Base-by-base conservation (phyloP, 1,140 invertebrate species). In the Battus philenor region DNA sequence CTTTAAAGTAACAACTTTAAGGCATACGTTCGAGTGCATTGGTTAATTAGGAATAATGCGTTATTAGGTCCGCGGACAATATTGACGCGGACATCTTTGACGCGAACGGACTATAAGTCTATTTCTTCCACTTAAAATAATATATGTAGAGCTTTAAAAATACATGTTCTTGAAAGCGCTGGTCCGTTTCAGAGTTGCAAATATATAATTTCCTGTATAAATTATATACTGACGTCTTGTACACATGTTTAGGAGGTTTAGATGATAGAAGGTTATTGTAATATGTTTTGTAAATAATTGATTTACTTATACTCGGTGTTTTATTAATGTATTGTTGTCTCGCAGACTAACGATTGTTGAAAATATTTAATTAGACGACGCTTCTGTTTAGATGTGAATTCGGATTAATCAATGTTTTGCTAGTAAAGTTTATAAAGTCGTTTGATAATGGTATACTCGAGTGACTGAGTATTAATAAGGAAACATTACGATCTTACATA, bases 271-370 rank as follows among this genome's bases (percentile, higher is more conserved):
- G 20, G 24, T 39, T 39, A 15, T 39, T 39, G 36, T 24, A 22
- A 39, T 5, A 39, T 39, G 12, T 39, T 39, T 39, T 39, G 36
- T 39, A 39, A 26, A 39, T 39, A 39, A 39, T 24, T 39, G 11
- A 24, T 39, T 39, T 24, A 39, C n/a, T n/a, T n/a, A 39, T 39
- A 24, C 34, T 39, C 6, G 20, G 20, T 39, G 18, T 39, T 39
- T 12, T 20, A 39, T 39, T n/a, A n/a, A n/a, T n/a, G n/a, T n/a
- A n/a, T n/a, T 39, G 34, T 39, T 39, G 34, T 38, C 12, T 8
- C 8, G 4, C 34, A 18, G 34, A 38, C n/a, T 26, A 26, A 24
- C 26, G 34, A 10, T 39, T 39, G 22, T 39, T 24, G 8, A 39
- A 9, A 24, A n/a, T n/a, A n/a, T n/a, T n/a, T n/a, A 39, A 39